These are phyloP conservation scores for Pseudorasbora parva DNA, from an alignment of 2,113 vertebrate species.

Conservation along the genomic window DNA sequence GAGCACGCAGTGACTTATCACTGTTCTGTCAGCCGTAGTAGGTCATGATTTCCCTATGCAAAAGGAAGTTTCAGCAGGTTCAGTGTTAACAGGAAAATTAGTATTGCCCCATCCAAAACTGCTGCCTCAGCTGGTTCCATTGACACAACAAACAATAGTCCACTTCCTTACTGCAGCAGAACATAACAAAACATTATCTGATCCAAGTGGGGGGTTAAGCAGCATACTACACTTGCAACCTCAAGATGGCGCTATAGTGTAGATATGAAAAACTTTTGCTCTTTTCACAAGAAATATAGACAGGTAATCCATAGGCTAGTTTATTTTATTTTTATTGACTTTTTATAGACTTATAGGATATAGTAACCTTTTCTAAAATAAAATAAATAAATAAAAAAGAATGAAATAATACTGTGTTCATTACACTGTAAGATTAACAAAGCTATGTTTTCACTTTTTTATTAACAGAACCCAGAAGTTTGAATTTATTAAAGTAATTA, in stretches of 20 bases:
- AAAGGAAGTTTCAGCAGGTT: slow-evolving; percentile 32
- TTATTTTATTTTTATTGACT: neutral
- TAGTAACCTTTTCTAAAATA: no score
- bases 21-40: neutral
- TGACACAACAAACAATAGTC: neutral
- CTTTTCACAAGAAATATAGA: neutral
- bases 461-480: no score
- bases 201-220: neutral
- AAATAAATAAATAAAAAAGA: no score
- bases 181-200: neutral
- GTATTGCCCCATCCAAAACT: neutral
- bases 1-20: neutral
- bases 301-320: neutral
- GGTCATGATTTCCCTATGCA: slow-evolving; percentile 36
- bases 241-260: neutral
- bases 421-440: no score
- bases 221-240: neutral
- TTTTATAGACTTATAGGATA: neutral
- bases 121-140: slow-evolving; percentile 24
- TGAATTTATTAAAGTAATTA: no score
- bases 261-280: neutral
- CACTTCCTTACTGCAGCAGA: slow-evolving; percentile 6
- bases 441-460: no score
- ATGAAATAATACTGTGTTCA: no score
- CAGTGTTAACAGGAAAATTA: slow-evolving; percentile 26